Evolutionary conservation across 2,888 invertebrate species (phyloP), one percentile per base, ranked within the genome.

Genomic region (Eupeodes latifasciatus): DNA sequence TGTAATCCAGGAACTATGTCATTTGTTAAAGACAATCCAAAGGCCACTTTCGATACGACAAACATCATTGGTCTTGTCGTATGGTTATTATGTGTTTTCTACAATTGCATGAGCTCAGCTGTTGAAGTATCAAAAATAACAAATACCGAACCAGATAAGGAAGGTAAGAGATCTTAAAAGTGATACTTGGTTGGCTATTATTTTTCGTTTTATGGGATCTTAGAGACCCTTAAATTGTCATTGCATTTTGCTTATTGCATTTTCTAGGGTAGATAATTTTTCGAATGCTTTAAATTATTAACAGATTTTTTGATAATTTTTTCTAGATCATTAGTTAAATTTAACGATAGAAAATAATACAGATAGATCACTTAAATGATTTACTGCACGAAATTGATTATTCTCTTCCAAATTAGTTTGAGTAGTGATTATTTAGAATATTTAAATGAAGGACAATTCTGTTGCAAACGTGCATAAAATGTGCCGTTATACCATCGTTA

Each of bases 101-200:
- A 99, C 94, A 99, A 99, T 14, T 97, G 98, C 90, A 95, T 99
- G 85, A 96, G 99, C 62, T 98, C 98, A n/a, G 98, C 98, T 27
- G 97, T 98, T 44, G 97, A 97, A 91, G 97, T 98, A 0, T 98
- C 98, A 40, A 98, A 97, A 94, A 96, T 99, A 89, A 98, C 98
- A 47, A 97, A 98, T 95, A 96, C 96, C 0, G 97, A 97, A 61
- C 91, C 92, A 59, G 94, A 94, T 90, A 93, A 93, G 78, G 93
- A 93, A 91, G 93, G 94, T 94, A 91, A 79, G 91, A 27, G 12
- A 49, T 44, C 16, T 62, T 16, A 16, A 16, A 62, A 44, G 16
- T 16, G 5, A 9, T 57, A 27, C 0, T 59, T 59, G 34, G 34
- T 59, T 14, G 11, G 34, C 34, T 14, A 40, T 40, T 34, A 34